Conservation (phyloP, 92 coral and sea anemone genomes). For the Palythoa grandiflora region DNA sequence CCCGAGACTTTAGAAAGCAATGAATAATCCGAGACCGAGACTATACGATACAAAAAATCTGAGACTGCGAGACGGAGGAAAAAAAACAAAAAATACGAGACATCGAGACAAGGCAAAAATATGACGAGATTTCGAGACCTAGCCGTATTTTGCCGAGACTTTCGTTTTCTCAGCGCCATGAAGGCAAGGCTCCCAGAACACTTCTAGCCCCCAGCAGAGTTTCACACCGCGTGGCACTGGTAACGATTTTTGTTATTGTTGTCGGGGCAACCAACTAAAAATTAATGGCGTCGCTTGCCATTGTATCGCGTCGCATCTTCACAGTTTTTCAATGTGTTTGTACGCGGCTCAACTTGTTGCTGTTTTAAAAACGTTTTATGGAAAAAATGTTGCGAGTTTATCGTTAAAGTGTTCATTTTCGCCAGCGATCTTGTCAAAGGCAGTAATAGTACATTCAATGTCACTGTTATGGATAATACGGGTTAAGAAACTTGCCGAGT, state of each 20-base stretch:
- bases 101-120: too few species aligned
- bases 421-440: constrained; percentile 9
- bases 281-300: too few species aligned
- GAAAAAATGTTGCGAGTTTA: not conserved
- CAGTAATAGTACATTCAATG: not conserved
- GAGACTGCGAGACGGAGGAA: too few species aligned
- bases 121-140: too few species aligned
- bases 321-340: not conserved
- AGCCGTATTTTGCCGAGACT: too few species aligned
- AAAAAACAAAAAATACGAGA: too few species aligned
- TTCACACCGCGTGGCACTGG: not conserved
- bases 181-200: constrained; percentile 38
- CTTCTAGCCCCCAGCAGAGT: constrained; percentile 37
- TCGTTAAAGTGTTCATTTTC: not conserved
- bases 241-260: not conserved
- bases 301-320: too few species aligned
- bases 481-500: constrained; percentile 2
- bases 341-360: not conserved
- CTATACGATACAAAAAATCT: too few species aligned
- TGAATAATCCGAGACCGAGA: too few species aligned
- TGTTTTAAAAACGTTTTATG: not conserved
- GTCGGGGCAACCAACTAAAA: not conserved
- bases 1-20: too few species aligned
- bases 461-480: not conserved
- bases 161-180: constrained; percentile 16